A percentile compares a stretch with the other conserved stretches of the same genome.
Evolutionary conservation across 1,140 invertebrate genomes (phyloP).

Genomic region (Pseudomyrmex gracilis): DNA sequence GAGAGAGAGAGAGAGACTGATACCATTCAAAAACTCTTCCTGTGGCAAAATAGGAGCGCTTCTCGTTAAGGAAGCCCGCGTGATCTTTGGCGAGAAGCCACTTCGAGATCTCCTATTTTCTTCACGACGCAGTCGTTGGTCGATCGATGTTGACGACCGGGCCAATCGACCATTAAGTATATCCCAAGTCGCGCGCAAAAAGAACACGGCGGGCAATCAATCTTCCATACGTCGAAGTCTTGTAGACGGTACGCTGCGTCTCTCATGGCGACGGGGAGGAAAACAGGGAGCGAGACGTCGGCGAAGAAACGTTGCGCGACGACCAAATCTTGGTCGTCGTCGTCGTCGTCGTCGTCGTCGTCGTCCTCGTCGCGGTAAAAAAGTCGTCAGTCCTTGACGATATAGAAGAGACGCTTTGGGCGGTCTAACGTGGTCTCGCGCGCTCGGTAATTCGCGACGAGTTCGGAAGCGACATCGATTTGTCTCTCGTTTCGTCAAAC

Average conservation of each 20-base stretch:
- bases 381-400: slow-evolving; percentile 57
- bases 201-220: slow-evolving; percentile 75
- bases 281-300: slow-evolving; percentile 29
- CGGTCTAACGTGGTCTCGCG: slow-evolving; percentile 38
- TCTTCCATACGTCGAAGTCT: slow-evolving; percentile 77
- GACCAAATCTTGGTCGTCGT: slow-evolving; percentile 42
- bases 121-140: slow-evolving; percentile 21
- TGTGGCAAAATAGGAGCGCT: neutral
- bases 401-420: slow-evolving; percentile 13
- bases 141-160: slow-evolving; percentile 74
- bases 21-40: neutral
- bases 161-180: slow-evolving; percentile 79
- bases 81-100: slow-evolving; percentile 48
- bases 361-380: slow-evolving; percentile 38
- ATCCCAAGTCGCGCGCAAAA: slow-evolving; percentile 64
- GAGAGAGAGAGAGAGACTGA: neutral
- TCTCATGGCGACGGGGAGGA: slow-evolving; percentile 42
- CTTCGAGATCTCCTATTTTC: slow-evolving; percentile 24
- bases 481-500: slow-evolving; percentile 16
- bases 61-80: slow-evolving; percentile 27
- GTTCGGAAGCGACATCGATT: slow-evolving; percentile 38
- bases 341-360: neutral
- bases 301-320: slow-evolving; percentile 39
- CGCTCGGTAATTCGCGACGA: slow-evolving; percentile 24
- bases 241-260: slow-evolving; percentile 52